Conservation (phyloP, 1,140 invertebrate species). For the Alviniconcha marisindica region DNA sequence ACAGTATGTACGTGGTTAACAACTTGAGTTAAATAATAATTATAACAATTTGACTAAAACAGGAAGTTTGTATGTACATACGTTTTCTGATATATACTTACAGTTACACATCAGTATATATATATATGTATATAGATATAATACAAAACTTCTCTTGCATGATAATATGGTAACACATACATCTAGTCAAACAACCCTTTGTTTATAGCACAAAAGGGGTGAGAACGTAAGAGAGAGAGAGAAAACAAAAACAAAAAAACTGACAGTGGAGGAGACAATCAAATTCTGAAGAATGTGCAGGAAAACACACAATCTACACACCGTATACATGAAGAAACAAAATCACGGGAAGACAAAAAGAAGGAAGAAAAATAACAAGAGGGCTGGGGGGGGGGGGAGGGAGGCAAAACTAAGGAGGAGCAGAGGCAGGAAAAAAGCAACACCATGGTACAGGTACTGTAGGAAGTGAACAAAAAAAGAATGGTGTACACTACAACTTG, state of each 20-base stretch:
- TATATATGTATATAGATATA: slow-evolving; percentile 21
- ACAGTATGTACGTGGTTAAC: slow-evolving; percentile 57
- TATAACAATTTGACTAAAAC: slow-evolving; percentile 60
- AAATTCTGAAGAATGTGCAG: slow-evolving; percentile 22
- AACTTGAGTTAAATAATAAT: slow-evolving; percentile 65
- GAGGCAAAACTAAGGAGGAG: too few relatives aligned
- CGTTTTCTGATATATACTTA: slow-evolving; percentile 38
- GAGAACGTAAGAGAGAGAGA: background rate
- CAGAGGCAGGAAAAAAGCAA: slow-evolving; percentile 20
- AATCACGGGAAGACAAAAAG: background rate
- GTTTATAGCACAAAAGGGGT: background rate
- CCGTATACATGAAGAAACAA: background rate
- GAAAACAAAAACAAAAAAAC: too few relatives aligned
- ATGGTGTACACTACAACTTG: slow-evolving; percentile 26
- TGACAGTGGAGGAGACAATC: slow-evolving; percentile 37
- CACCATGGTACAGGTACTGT: background rate
- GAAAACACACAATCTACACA: slow-evolving; percentile 32
- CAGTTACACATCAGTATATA: slow-evolving; percentile 42
- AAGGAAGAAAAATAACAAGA: background rate
- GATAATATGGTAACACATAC: slow-evolving; percentile 43
- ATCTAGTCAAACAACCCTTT: slow-evolving; percentile 32
- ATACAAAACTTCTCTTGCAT: slow-evolving; percentile 51
- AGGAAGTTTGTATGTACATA: slow-evolving; percentile 46
- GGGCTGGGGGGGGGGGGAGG: too few relatives aligned
- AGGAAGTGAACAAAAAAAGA: background rate